These are phyloP conservation scores for Meandrina meandrites DNA, from an alignment of 92 coral and sea anemone species.

Conservation along the genomic window DNA sequence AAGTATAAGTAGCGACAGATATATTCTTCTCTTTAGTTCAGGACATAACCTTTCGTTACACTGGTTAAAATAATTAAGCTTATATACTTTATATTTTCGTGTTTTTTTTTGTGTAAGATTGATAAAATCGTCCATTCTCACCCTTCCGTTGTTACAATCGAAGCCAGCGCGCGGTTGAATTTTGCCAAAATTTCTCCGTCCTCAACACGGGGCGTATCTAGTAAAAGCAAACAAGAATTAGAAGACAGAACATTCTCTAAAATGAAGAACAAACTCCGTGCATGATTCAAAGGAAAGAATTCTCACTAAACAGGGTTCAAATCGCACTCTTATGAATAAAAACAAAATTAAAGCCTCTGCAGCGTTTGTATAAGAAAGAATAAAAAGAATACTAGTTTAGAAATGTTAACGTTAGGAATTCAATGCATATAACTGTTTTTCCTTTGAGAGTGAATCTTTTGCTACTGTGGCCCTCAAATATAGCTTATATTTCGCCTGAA, in stretches of 20 bases:
- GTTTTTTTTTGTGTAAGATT: neutral
- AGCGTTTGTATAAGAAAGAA: neutral
- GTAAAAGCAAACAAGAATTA: neutral
- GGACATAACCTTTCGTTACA: neutral
- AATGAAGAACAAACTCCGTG: neutral
- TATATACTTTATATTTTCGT: neutral
- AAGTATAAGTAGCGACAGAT: neutral
- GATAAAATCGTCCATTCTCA: neutral
- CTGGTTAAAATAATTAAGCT: neutral
- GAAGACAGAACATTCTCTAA: neutral
- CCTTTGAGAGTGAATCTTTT: neutral
- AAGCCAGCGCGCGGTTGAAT: conserved; percentile 87
- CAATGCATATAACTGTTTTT: neutral
- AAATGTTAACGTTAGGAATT: neutral
- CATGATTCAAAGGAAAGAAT: neutral
- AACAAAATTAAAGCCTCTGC: neutral
- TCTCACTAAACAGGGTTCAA: neutral
- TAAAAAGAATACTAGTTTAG: neutral
- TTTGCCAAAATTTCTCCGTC: conserved; percentile 82
- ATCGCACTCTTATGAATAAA: conserved; percentile 7
- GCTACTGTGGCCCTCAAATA: neutral
- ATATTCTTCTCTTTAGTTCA: neutral
- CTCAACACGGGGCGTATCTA: conserved; percentile 65
- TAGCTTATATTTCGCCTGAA: neutral
- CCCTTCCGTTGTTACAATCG: conserved; percentile 80